phyloP scores from a whole-genome alignment of 1,140 invertebrate genomes.

The Drosophila elegans region DNA sequence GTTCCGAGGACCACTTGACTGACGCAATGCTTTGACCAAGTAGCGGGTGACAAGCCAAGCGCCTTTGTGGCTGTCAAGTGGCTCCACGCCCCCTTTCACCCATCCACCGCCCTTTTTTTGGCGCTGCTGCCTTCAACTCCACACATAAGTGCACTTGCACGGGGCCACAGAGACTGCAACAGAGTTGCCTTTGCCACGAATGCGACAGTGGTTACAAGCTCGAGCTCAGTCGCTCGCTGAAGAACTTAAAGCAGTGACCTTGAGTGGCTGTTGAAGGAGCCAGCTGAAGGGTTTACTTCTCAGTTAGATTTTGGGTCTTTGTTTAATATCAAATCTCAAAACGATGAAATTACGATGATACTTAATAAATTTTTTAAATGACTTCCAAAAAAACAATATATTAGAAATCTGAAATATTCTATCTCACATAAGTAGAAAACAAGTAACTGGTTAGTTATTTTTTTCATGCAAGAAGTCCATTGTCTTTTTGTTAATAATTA shows the following conservation, averaged over 20 bases:
- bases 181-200: constrained; percentile 41
- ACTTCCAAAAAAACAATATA: too few relatives aligned
- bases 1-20: constrained; percentile 71
- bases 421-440: too few relatives aligned
- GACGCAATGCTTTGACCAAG: constrained; percentile 79
- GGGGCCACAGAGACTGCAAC: constrained; percentile 53
- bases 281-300: not conserved
- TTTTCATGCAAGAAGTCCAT: too few relatives aligned
- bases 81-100: constrained; percentile 15
- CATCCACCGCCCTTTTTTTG: constrained; percentile 8
- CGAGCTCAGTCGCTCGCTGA: constrained; percentile 20
- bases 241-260: constrained; percentile 34
- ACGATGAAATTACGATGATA: too few relatives aligned
- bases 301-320: not conserved
- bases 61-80: constrained; percentile 79
- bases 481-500: too few relatives aligned
- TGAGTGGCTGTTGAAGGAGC: constrained; percentile 27
- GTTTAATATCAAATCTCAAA: not conserved
- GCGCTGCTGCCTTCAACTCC: constrained; percentile 55
- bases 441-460: too few relatives aligned
- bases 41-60: constrained; percentile 76
- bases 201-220: constrained; percentile 41
- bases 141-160: constrained; percentile 73
- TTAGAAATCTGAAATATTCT: too few relatives aligned
- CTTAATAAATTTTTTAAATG: too few relatives aligned